phyloP scores from a whole-genome alignment of 1,140 invertebrate species.

The Danaus plexippus region DNA sequence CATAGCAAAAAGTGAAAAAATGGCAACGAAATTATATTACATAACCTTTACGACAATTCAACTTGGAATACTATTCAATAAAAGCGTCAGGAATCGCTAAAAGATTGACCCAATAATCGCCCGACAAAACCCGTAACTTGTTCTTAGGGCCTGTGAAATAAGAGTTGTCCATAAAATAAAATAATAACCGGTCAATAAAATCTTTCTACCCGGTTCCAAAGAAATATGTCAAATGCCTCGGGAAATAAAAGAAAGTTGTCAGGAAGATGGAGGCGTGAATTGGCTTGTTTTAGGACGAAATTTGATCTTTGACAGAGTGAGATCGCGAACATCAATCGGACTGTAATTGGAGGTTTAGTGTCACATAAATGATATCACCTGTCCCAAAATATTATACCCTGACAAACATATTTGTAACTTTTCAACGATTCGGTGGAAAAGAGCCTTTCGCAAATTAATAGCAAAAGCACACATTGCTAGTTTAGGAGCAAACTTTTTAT shows the following conservation, averaged over 20 bases:
- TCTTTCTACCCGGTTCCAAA: conserved; percentile 40
- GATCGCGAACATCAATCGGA: conserved; percentile 55
- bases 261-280: conserved; percentile 39
- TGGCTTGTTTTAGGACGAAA: conserved; percentile 44
- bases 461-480: conserved; percentile 1
- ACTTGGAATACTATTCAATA: conserved; percentile 57
- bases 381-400: conserved; percentile 32
- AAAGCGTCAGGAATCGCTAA: conserved; percentile 49
- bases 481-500: too few relatives aligned
- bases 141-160: conserved; percentile 62
- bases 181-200: conserved; percentile 70
- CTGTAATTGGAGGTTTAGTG: conserved; percentile 58
- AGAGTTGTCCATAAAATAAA: conserved; percentile 68
- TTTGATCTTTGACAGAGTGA: conserved; percentile 53
- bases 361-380: conserved; percentile 43
- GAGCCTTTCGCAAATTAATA: conserved; percentile 10
- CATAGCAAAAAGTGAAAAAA: conserved; percentile 19
- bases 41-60: conserved; percentile 43
- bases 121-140: conserved; percentile 57
- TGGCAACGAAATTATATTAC: conserved; percentile 28
- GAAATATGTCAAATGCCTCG: conserved; percentile 64
- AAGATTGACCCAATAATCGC: conserved; percentile 60
- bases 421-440: conserved; percentile 11
- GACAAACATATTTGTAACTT: conserved; percentile 23
- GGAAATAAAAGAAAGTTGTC: conserved; percentile 48